Conservation (phyloP, 2,888 invertebrate species). For the Archips crataeganus region DNA sequence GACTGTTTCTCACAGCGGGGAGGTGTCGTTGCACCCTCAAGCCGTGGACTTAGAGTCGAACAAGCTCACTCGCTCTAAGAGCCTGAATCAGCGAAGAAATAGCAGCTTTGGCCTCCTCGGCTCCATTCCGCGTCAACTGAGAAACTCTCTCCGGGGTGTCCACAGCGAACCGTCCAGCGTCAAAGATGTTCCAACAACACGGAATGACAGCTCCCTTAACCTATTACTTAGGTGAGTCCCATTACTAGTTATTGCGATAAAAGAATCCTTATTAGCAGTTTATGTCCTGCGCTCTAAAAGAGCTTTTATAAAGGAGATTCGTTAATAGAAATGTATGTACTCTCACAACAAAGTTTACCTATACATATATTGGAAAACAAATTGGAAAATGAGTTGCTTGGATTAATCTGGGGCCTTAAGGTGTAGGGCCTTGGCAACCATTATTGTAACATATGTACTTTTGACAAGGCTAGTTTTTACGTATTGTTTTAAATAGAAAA, state of each 20-base stretch:
- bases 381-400: too few relatives aligned
- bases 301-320: too few relatives aligned
- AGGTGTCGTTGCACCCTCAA: conserved; percentile 66
- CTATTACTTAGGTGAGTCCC: conserved; percentile 79
- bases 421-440: too few relatives aligned
- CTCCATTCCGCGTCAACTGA: conserved; percentile 82
- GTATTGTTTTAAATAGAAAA: too few relatives aligned
- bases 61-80: conserved; percentile 79
- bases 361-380: too few relatives aligned
- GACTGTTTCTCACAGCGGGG: conserved; percentile 69
- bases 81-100: conserved; percentile 79
- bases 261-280: too few relatives aligned
- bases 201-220: conserved; percentile 82
- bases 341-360: too few relatives aligned
- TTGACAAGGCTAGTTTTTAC: too few relatives aligned
- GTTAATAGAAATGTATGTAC: too few relatives aligned
- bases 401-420: too few relatives aligned
- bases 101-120: conserved; percentile 83
- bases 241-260: neutral
- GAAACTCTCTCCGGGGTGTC: conserved; percentile 81
- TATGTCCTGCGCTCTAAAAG: too few relatives aligned
- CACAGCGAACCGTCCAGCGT: conserved; percentile 82
- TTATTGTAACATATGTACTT: too few relatives aligned
- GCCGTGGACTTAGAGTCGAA: conserved; percentile 71
- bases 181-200: conserved; percentile 79